Conservation (phyloP, 1,140 invertebrate genomes). For the Periplaneta americana region DNA sequence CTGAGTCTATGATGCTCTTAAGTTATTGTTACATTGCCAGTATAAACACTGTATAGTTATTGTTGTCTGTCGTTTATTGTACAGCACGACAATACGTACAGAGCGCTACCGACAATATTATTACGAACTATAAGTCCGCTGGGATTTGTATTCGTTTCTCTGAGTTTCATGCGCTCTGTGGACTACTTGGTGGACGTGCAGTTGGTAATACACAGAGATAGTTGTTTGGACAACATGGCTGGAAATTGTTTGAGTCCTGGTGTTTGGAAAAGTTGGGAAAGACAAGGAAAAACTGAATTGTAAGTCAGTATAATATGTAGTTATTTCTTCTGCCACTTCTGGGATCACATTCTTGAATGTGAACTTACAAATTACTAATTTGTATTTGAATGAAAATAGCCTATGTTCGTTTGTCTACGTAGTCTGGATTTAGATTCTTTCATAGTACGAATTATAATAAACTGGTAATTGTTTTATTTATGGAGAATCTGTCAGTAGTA, state of each 20-base stretch:
- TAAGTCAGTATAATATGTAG: conserved; percentile 41
- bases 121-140: too few relatives aligned
- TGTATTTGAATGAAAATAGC: background rate
- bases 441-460: background rate
- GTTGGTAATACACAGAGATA: background rate
- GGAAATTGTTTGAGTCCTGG: conserved; percentile 35
- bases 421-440: background rate
- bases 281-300: conserved; percentile 57
- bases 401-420: background rate
- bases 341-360: background rate
- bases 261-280: conserved; percentile 61
- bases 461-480: background rate
- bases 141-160: too few relatives aligned
- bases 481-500: background rate
- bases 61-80: too few relatives aligned
- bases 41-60: too few relatives aligned
- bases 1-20: too few relatives aligned
- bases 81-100: too few relatives aligned
- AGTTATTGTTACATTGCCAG: too few relatives aligned
- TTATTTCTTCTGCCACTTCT: background rate
- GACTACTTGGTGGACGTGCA: too few relatives aligned
- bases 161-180: too few relatives aligned
- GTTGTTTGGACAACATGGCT: conserved; percentile 14
- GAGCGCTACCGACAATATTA: too few relatives aligned
- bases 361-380: background rate